Evolutionary conservation across 1,140 invertebrate species (phyloP), one percentile per base, ranked within the genome.

Genomic region (Zaprionus taronus): DNA sequence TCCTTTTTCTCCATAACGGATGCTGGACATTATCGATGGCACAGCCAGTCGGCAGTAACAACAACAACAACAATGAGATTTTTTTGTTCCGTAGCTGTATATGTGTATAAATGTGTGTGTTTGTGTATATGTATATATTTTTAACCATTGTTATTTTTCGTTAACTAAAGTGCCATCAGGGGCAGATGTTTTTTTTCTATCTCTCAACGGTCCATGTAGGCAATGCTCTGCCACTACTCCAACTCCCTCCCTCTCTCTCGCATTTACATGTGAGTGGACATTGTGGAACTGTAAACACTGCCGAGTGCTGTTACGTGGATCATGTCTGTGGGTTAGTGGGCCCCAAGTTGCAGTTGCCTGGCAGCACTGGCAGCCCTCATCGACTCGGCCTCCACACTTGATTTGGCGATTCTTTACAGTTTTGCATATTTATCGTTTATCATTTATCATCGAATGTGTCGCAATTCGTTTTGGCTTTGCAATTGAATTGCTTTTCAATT

Each of bases 91-190:
- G 41, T 61, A 41, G 71, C 84, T 72, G 67, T 31, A 22, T 56
- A 28, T 44, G 17, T 47, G 12, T 53, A 22, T 55, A 22, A 57
- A 55, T 51, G 28, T 15, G 38, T 53, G 17, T 55, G 24, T 34
- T 14, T 34, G 24, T 68, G 31, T 61, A 17, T 24, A 61, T 70
- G 57, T 76, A 34, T 76, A 86, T 86, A 86, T 86, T 86, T 86
- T 89, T 86, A 86, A 86, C 84, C 79, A 90, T 89, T 89, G 84
- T 89, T 89, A 78, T 90, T 90, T 86, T 89, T 85, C 83, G 77
- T 83, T 87, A 77, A 91, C 86, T 91, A 91, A 91, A 91, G 86
- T 91, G 89, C 87, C 86, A 91, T 91, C 87, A 91, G 83, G 87
- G 75, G 87, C 86, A 91, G 86, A 91, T 91, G 86, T 91, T 91